Conservation (phyloP, 92 coral and sea anemone species). For the Porites cylindrica region DNA sequence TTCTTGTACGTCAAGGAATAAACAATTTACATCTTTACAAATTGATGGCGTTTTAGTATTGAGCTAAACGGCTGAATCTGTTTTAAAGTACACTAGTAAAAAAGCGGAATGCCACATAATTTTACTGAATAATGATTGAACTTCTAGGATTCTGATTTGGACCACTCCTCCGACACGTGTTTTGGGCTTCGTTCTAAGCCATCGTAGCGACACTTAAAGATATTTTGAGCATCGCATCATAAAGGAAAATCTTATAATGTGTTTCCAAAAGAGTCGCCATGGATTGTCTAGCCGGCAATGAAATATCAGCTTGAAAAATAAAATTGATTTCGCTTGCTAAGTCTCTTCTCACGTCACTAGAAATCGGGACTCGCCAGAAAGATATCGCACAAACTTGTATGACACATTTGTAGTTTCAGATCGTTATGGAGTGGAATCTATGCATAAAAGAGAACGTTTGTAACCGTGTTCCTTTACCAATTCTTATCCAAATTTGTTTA, state of each 20-base stretch:
- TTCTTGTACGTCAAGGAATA: conserved; percentile 24
- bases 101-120: neutral
- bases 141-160: conserved; percentile 15
- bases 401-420: too few relatives aligned
- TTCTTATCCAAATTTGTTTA: neutral
- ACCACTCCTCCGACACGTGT: conserved; percentile 62
- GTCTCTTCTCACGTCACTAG: neutral
- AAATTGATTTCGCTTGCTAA: neutral
- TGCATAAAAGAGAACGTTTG: neutral
- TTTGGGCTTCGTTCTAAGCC: conserved; percentile 11
- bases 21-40: conserved; percentile 38
- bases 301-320: neutral
- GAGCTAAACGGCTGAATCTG: neutral
- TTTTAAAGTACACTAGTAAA: neutral
- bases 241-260: neutral
- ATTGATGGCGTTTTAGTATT: conserved; percentile 24
- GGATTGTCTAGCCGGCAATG: neutral
- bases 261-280: neutral
- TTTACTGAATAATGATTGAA: conserved; percentile 21
- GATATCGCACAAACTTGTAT: neutral
- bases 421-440: neutral
- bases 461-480: neutral
- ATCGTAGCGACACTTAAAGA: conserved; percentile 9
- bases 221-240: neutral
- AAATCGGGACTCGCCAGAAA: conserved; percentile 10